A percentile compares a stretch with the other conserved stretches of the same genome.
phyloP scores from a whole-genome alignment of 1,140 invertebrate genomes.

The Aphidius ervi region DNA sequence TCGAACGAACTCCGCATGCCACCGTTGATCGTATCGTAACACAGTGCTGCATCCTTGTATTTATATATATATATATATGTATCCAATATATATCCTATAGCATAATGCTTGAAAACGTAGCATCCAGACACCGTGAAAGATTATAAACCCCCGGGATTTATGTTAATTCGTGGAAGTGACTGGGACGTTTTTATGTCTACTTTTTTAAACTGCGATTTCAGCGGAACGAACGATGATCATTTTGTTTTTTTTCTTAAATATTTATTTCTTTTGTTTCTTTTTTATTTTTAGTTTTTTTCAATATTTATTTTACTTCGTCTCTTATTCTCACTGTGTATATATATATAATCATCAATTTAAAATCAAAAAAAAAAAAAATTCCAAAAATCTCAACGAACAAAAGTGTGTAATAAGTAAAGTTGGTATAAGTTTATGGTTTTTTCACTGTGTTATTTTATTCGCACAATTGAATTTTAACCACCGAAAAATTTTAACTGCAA shows the following conservation, averaged over 20 bases:
- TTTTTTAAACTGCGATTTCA: not conserved
- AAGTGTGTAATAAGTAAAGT: not conserved
- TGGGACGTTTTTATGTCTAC: not conserved
- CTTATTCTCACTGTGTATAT: too few species aligned
- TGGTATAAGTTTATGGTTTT: not conserved
- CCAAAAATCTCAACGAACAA: too few species aligned
- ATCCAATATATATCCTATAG: conserved; percentile 5
- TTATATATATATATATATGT: too few species aligned
- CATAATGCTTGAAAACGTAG: conserved; percentile 8
- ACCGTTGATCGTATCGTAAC: conserved; percentile 44
- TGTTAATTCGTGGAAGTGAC: conserved; percentile 47
- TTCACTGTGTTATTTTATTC: not conserved
- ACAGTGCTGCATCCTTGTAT: not conserved
- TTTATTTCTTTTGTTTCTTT: too few species aligned
- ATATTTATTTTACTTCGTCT: too few species aligned
- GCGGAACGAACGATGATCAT: conserved; percentile 3
- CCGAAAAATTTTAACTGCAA: not conserved
- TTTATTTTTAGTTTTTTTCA: too few species aligned
- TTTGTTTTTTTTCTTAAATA: not conserved
- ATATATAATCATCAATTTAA: too few species aligned
- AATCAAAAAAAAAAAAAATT: too few species aligned
- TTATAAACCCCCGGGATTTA: conserved; percentile 50
- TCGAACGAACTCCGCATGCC: conserved; percentile 27
- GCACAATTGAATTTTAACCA: conserved; percentile 2
- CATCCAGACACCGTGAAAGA: conserved; percentile 31